phyloP scores from a whole-genome alignment of 53 echinoderm and acorn worm genomes.

The Mesocentrotus franciscanus region DNA sequence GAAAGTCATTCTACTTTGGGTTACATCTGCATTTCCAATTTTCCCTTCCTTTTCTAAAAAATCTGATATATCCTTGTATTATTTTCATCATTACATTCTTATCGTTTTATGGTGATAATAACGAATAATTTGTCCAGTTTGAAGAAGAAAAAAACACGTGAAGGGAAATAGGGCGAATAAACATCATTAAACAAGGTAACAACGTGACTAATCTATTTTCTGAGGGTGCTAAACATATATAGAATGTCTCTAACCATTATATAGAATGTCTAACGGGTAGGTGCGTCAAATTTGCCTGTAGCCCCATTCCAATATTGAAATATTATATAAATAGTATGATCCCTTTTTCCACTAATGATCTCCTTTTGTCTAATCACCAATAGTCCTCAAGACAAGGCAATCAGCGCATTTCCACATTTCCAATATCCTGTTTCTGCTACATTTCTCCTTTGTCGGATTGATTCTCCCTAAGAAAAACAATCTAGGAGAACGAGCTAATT shows the following conservation, averaged over 20 bases:
- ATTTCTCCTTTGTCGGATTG: neutral
- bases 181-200: too few species aligned
- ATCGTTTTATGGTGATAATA: too few species aligned
- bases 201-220: neutral
- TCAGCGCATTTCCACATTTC: conserved; percentile 34
- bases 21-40: too few species aligned
- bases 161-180: too few species aligned
- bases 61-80: too few species aligned
- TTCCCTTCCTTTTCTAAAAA: too few species aligned
- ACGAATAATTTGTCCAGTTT: too few species aligned
- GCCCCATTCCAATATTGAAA: conserved; percentile 4
- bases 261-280: neutral
- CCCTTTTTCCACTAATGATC: neutral
- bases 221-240: neutral
- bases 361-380: neutral
- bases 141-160: too few species aligned
- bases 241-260: too few species aligned
- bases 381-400: conserved; percentile 49
- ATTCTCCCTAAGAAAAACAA: conserved; percentile 50
- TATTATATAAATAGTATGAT: conserved; percentile 11
- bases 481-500: conserved; percentile 62
- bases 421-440: neutral
- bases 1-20: too few species aligned
- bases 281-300: neutral
- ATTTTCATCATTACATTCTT: too few species aligned